Conservation (phyloP, 2,888 invertebrate species). For the Tetragonula carbonaria region DNA sequence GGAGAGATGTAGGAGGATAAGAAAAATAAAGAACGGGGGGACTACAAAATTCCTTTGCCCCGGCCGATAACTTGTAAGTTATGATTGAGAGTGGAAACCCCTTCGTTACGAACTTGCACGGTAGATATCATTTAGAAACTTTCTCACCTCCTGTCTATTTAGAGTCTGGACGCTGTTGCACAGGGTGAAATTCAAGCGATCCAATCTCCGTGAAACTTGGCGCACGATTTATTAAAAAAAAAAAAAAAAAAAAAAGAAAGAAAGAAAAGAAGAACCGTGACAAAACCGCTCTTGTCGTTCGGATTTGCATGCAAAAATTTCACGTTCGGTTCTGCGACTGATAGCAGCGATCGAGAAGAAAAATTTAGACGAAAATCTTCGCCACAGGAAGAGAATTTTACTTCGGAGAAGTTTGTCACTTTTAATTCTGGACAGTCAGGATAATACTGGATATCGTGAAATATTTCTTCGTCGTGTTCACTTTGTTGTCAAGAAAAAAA, state of each 20-base stretch:
- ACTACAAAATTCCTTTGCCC: conserved; percentile 37
- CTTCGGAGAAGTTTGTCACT: too few relatives aligned
- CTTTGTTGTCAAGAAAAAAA: too few relatives aligned
- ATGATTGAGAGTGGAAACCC: conserved; percentile 52
- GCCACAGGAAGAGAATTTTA: neutral
- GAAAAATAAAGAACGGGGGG: neutral
- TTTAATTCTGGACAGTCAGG: too few relatives aligned
- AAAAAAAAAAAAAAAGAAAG: too few relatives aligned
- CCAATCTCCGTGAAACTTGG: conserved; percentile 46
- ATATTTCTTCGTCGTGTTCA: too few relatives aligned
- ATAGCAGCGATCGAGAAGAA: neutral
- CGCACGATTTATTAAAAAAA: neutral
- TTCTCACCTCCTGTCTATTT: conserved; percentile 51
- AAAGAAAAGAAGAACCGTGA: conserved; percentile 5
- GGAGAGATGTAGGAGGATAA: neutral
- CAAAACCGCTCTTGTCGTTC: neutral
- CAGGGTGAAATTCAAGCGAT: conserved; percentile 13
- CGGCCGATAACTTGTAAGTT: conserved; percentile 49
- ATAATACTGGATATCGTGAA: too few relatives aligned
- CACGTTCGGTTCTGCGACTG: neutral
- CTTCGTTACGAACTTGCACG: conserved; percentile 52
- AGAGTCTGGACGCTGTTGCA: conserved; percentile 28
- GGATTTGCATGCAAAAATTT: neutral
- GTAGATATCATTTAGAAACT: conserved; percentile 55
- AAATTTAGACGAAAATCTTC: neutral